Base-by-base conservation (phyloP, 2,113 vertebrate species). In the Melanerpes aurifrons region DNA sequence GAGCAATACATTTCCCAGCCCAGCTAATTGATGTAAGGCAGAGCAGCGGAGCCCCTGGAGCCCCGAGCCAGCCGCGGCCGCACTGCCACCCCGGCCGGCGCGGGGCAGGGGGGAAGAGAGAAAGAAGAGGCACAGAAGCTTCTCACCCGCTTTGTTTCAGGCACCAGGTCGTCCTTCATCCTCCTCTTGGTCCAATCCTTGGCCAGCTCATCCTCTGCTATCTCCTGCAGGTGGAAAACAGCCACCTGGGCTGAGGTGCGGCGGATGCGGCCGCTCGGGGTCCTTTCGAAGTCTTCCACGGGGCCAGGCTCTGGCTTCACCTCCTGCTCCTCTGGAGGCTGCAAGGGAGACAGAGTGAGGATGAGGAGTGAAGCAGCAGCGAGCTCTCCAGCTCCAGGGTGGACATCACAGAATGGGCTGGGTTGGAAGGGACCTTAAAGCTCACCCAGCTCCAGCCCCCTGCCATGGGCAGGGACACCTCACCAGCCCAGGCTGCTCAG, bases 141-240 rank as follows among this genome's bases (percentile, higher is more conserved):
- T 67, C 98, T 98, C 95, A 99, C 99, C 98, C 99, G 97, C 62
- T 99, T 99, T 2, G 98, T 99, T 94, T 99, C 99, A 5, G 99
- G 99, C 64, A 99, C 99, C 78, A 99, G 97, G 96, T 99, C 99
- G 2, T 99, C 99, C 96, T 99, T 99, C 97, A 98, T 99, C 94
- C 98, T 98, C 28, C 99, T 97, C 94, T 99, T 99, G 89, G 98
- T 99, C 98, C 99, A 99, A 56, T 99, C 99, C 89, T 97, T 99
- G 78, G 99, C 98, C 28, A 99, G 98, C 90, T 99, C 99, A 0
- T 99, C 99, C 92, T 99, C 99, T 0, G 99, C 99, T 8, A 99
- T 99, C 97, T 99, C 99, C 96, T 99, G 99, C 62, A 99, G 98
- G 96, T 99, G 99, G 97, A 99, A 99, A 47, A 99, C 98, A 0